Evolutionary conservation across 2,113 vertebrate genomes (phyloP).

Genomic region (Colaptes auratus): DNA sequence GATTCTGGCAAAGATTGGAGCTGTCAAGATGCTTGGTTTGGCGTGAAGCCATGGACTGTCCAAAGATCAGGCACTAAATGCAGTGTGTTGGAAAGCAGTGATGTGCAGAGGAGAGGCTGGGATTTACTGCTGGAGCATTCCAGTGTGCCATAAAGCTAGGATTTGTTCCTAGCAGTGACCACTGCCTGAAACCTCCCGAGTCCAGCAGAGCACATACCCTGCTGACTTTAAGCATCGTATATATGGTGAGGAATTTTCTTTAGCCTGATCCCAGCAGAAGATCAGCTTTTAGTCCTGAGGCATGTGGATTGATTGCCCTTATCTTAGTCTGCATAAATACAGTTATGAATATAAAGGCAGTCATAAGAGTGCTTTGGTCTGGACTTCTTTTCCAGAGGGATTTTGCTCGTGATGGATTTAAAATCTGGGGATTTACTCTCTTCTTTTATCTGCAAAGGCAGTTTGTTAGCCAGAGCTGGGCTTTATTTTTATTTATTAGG

Average conservation of each 20-base stretch:
- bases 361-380: background rate
- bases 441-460: slow-evolving; percentile 29
- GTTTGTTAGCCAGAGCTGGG: slow-evolving; percentile 2
- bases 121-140: background rate
- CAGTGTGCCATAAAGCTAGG: background rate
- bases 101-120: background rate
- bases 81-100: background rate
- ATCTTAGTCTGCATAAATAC: slow-evolving; percentile 52
- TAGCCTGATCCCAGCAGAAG: slow-evolving; percentile 24
- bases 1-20: background rate
- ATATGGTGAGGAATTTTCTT: background rate
- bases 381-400: background rate
- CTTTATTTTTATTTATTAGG: slow-evolving; percentile 43
- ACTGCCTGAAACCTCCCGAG: background rate
- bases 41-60: rapidly evolving
- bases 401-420: slow-evolving; percentile 36
- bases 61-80: background rate
- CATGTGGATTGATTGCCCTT: slow-evolving; percentile 45
- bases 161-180: background rate
- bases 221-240: background rate
- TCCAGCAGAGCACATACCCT: background rate
- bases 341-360: slow-evolving; percentile 37
- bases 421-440: slow-evolving; percentile 34
- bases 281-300: slow-evolving; percentile 22
- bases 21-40: background rate